Evolutionary conservation across 37 sponge, comb jelly and placozoan species (phyloP).

Genomic region (Eunapius fragilis): DNA sequence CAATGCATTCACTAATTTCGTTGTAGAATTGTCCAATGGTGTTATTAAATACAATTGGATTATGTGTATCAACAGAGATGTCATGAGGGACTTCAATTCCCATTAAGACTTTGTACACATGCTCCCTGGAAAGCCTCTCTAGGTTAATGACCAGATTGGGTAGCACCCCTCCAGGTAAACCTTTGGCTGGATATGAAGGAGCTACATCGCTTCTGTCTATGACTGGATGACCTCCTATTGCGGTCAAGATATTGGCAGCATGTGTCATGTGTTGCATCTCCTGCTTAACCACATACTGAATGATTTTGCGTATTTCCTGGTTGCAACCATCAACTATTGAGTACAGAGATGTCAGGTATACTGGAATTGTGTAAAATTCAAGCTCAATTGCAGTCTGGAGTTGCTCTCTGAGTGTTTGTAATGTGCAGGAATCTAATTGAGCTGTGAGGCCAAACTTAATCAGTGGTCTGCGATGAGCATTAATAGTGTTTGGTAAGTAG

Average conservation of each 20-base stretch:
- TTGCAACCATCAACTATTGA: constrained; percentile 43
- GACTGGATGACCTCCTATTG: constrained; percentile 37
- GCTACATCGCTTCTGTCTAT: constrained; percentile 17
- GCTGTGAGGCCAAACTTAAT: neutral
- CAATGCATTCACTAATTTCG: constrained; percentile 43
- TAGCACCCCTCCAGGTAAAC: constrained; percentile 40
- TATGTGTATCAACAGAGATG: neutral
- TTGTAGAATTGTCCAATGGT: constrained; percentile 72
- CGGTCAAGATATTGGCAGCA: constrained; percentile 46
- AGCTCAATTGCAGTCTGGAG: constrained; percentile 43
- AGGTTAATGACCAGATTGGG: constrained; percentile 24
- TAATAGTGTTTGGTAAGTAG: too few relatives aligned
- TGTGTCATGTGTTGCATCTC: constrained; percentile 57
- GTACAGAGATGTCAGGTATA: constrained; percentile 44
- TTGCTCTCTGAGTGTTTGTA: constrained; percentile 7
- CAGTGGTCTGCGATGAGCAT: neutral
- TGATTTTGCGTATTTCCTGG: constrained; percentile 2
- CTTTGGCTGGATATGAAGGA: constrained; percentile 9
- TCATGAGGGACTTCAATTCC: constrained; percentile 24
- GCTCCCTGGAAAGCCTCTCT: constrained; percentile 14
- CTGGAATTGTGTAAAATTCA: constrained; percentile 51
- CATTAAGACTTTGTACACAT: constrained; percentile 40
- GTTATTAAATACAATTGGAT: constrained; percentile 20
- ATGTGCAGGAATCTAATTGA: neutral
- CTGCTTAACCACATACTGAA: constrained; percentile 41